phyloP scores from a whole-genome alignment of 1,140 invertebrate species.

The Augochlora pura region DNA sequence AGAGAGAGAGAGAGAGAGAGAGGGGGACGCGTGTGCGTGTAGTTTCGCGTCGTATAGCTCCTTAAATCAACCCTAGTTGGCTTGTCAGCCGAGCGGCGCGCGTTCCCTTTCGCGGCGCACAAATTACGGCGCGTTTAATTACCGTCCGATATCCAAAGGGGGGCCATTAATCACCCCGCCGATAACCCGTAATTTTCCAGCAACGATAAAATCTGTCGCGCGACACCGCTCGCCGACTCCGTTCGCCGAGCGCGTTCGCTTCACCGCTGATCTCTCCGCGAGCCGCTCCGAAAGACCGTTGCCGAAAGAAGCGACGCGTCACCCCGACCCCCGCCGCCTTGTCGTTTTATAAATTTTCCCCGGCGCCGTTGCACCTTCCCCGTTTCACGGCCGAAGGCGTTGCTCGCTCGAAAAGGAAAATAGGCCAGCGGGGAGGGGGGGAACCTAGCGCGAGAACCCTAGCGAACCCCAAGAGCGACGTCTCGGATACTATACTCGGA shows the following conservation, averaged over 20 bases:
- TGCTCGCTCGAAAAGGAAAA: too few relatives aligned
- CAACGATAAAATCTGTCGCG: conserved; percentile 66
- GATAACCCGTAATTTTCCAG: conserved; percentile 66
- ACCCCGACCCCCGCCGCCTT: too few relatives aligned
- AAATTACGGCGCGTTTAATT: conserved; percentile 75
- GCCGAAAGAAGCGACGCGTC: background rate
- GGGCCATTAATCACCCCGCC: conserved; percentile 62
- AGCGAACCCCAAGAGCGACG: too few relatives aligned
- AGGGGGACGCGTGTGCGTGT: background rate
- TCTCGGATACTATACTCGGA: background rate
- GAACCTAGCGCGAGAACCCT: too few relatives aligned
- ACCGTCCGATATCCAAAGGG: conserved; percentile 65
- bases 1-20: too few relatives aligned
- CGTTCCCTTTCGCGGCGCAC: conserved; percentile 62
- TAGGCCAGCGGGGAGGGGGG: too few relatives aligned
- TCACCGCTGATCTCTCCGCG: background rate
- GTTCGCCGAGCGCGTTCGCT: background rate
- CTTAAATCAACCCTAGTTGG: conserved; percentile 61
- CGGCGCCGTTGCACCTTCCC: too few relatives aligned
- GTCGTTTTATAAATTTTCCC: too few relatives aligned
- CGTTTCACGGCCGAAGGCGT: too few relatives aligned
- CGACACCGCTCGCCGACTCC: conserved; percentile 28
- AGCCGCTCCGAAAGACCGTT: background rate
- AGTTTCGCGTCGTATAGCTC: conserved; percentile 43
- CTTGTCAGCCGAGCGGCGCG: conserved; percentile 60